Evolutionary conservation across 1,140 invertebrate genomes (phyloP), one percentile per base, ranked within the genome.

Genomic region (Helicoverpa armigera): DNA sequence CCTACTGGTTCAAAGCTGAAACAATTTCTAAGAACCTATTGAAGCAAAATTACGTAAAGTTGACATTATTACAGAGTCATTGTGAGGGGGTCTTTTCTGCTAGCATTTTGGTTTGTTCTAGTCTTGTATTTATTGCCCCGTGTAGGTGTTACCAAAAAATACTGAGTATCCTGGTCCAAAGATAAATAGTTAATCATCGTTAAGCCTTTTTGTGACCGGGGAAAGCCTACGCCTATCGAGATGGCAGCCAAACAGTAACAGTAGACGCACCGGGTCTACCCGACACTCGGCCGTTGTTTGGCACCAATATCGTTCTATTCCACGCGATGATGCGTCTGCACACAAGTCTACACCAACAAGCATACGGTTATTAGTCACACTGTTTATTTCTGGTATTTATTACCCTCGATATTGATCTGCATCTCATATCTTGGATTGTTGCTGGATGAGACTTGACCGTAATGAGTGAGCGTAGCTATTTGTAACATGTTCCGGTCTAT

Each of bases 301-400:
- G 75, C 75, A 77, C 50, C 43, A 10, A 48, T 67, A 77, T 54
- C 67, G 82, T 82, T 89, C 87, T 91, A 91, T 91, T 89, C 85
- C 84, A 65, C 80, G 87, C 89, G 82, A 74, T 91, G 90, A 90
- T 89, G 84, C 83, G 78, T 83, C 84, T 7, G 29, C 73, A 75
- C 43, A 77, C 70, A 82, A 43, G 35, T 43, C 53, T 76, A 76
- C 67, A 60, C 72, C 60, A 29, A 76, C 70, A 83, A 85, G 77
- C 73, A 67, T 75, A 84, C 87, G 82, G 78, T 86, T 85, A 87
- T 80, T 83, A 56, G 75, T 77, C 75, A 77, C 51, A 51, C 23
- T 83, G 69, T 85, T 74, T 87, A 87, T 85, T 85, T 87, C 60
- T 67, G 79, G 78, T 75, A 79, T 82, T 77, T 83, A 82, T 76